Evolutionary conservation across 2,888 invertebrate species (phyloP).

Genomic region (Cecidostiba fungosa): DNA sequence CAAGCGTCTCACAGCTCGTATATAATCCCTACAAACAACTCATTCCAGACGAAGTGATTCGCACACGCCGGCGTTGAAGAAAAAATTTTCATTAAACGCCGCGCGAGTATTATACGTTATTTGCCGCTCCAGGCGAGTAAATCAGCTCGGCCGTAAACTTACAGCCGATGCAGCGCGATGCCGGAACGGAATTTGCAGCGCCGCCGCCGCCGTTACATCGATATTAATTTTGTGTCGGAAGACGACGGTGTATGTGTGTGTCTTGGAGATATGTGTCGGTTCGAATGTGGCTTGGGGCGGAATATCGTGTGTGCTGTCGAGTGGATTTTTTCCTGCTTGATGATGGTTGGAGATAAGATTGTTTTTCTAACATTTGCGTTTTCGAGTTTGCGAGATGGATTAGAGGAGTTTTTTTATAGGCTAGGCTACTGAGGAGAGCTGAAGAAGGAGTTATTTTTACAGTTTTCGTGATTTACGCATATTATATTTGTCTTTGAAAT

Average conservation of each 20-base stretch:
- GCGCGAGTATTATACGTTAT: background rate
- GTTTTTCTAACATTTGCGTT: background rate
- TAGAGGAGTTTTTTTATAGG: background rate
- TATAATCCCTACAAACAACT: background rate
- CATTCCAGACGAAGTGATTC: constrained; percentile 13
- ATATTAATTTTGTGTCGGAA: constrained; percentile 36
- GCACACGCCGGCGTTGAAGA: background rate
- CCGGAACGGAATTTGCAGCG: constrained; percentile 25
- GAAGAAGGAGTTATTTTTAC: background rate
- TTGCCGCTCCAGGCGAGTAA: background rate
- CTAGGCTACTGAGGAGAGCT: background rate
- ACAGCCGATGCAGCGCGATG: background rate
- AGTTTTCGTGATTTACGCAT: background rate
- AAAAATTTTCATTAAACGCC: constrained; percentile 25
- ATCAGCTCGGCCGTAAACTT: constrained; percentile 38
- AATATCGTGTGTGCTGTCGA: background rate
- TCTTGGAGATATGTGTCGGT: background rate
- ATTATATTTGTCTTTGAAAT: too few species aligned
- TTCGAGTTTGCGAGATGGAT: background rate
- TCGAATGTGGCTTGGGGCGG: background rate
- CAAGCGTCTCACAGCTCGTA: background rate
- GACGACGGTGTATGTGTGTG: background rate
- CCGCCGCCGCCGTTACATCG: constrained; percentile 12
- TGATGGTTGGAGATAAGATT: background rate
- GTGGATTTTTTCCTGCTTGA: background rate